Percentiles rank a stretch among this genome's conserved stretches.
Evolutionary conservation across 1,140 invertebrate species (phyloP).

Genomic region (Augochlora pura): DNA sequence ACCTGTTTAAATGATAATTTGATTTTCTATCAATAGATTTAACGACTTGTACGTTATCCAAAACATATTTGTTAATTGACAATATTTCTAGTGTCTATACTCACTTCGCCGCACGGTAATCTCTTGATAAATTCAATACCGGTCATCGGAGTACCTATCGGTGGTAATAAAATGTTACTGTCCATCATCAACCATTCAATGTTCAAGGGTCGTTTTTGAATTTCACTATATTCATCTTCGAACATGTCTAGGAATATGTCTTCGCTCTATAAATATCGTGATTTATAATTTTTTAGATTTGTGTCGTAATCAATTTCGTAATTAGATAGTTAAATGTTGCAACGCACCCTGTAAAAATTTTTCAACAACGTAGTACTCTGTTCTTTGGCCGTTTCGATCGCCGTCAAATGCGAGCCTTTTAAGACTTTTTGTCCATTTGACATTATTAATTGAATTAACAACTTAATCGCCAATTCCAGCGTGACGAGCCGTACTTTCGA

Average conservation of each 20-base stretch:
- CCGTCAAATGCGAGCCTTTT: constrained; percentile 79
- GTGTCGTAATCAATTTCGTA: no score
- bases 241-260: constrained; percentile 99
- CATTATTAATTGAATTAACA: constrained; percentile 85
- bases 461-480: constrained; percentile 91
- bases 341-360: constrained; percentile 93
- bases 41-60: constrained; percentile 7
- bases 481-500: constrained; percentile 94
- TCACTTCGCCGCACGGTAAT: constrained; percentile 96
- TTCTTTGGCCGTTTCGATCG: constrained; percentile 90
- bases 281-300: constrained; percentile 32
- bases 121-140: constrained; percentile 97
- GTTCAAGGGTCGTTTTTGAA: constrained; percentile 92
- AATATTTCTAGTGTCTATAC: constrained; percentile 38
- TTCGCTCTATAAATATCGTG: constrained; percentile 86
- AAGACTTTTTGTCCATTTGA: constrained; percentile 79
- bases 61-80: not conserved
- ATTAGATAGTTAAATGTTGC: constrained; percentile 19
- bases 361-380: constrained; percentile 92
- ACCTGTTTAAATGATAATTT: constrained; percentile 82
- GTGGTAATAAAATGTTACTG: constrained; percentile 96
- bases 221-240: constrained; percentile 97
- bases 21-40: constrained; percentile 31
- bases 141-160: constrained; percentile 97
- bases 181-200: constrained; percentile 97